Evolutionary conservation across 2,797 vertebrate genomes (phyloP), one percentile per base, ranked within the genome.

Genomic region (Paratrypauchen microcephalus): DNA sequence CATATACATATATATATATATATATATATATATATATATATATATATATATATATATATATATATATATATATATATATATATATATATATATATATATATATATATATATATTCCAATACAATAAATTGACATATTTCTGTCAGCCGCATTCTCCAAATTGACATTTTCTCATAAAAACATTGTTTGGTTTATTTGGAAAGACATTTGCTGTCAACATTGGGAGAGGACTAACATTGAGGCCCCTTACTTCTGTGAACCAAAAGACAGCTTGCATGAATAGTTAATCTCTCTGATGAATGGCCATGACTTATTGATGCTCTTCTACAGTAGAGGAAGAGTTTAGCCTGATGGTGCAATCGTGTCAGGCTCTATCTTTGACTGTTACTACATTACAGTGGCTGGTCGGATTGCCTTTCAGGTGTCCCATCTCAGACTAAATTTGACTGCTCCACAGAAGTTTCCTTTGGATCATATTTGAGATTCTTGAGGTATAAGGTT

Each of bases 251-350:
- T 86, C 81, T 72, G 85, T 84, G 79, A 85, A 87, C 78, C 84
- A 87, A 87, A 89, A 87, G 88, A 75, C 83, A 77, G 69, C 85
- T 83, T 79, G 84, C 88, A 91, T 92, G 73, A 91, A 93, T 93
- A 90, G 87, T 92, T 93, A 88, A 93, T 91, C 80, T 87, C 78
- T 80, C 85, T 88, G 84, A 78, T 91, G 91, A 90, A 86, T 83
- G 83, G 58, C 45, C 81, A 93, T 94, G 73, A 90, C 85, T 93
- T 89, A 92, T 93, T 91, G 84, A 93, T 93, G 88, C 66, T 6
- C 67, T 76, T 86, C 75, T 77, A 63, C 59, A 61, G 59, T 32
- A 84, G 75, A 81, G 79, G 80, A 88, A 87, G 89, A 81, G 86
- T 89, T 91, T 86, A 75, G 71, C 80, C 82, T 69, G 65, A 30